phyloP scores from a whole-genome alignment of 2,113 vertebrate genomes.

The Acinonyx jubatus region DNA sequence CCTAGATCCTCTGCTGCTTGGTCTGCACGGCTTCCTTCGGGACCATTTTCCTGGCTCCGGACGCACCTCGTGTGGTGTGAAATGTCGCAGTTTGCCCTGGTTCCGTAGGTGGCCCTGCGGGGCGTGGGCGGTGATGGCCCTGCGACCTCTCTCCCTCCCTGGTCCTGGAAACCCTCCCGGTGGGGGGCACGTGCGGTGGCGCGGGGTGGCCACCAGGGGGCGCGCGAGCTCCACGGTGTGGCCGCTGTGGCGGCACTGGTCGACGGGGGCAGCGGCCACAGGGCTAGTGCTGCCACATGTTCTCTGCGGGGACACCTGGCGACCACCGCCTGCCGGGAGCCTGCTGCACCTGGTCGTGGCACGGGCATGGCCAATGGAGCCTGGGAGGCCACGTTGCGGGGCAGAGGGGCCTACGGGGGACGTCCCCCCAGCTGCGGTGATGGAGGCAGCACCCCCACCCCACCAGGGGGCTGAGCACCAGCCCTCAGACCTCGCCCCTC shows the following conservation, averaged over 20 bases:
- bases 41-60: background rate
- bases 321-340: accelerated
- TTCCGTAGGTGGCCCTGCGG: no score
- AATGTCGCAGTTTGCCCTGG: no score
- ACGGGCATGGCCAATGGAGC: background rate
- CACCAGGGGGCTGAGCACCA: accelerated
- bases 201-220: background rate
- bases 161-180: background rate
- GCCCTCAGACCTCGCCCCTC: background rate
- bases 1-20: no score
- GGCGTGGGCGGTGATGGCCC: no score
- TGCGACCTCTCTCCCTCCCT: background rate
- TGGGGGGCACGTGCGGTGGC: background rate
- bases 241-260: background rate
- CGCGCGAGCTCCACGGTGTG: background rate
- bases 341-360: background rate
- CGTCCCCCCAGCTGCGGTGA: background rate
- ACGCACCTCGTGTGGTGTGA: background rate
- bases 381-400: background rate
- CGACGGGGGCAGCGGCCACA: no score
- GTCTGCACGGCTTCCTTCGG: background rate
- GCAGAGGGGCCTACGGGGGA: no score
- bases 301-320: background rate
- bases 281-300: background rate
- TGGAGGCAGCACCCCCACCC: background rate